A percentile compares a stretch with the other conserved stretches of the same genome.
Conservation (phyloP, 1,140 invertebrate genomes). For the Brachionus plicatilis region DNA sequence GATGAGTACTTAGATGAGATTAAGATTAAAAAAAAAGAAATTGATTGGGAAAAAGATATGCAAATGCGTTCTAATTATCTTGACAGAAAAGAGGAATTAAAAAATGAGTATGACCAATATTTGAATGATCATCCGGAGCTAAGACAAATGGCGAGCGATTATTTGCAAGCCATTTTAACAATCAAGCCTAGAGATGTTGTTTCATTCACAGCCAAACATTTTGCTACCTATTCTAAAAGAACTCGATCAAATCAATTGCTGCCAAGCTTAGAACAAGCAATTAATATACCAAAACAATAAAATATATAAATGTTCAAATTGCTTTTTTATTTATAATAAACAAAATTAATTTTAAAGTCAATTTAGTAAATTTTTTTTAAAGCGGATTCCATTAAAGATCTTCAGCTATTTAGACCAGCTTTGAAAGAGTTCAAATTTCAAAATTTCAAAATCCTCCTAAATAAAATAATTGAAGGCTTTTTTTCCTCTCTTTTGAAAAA, state of each 20-base stretch:
- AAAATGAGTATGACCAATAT: conserved; percentile 51
- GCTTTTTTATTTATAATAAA: not conserved
- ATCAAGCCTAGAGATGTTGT: conserved; percentile 54
- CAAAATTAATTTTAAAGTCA: not conserved
- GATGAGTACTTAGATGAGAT: conserved; percentile 53
- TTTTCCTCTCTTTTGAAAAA: too few species aligned
- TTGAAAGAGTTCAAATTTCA: too few species aligned
- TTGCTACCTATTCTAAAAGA: conserved; percentile 48
- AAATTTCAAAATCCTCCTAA: too few species aligned
- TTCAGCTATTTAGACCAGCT: too few species aligned
- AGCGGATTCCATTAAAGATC: too few species aligned
- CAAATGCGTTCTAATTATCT: conserved; percentile 53
- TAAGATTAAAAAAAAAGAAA: conserved; percentile 49
- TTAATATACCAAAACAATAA: not conserved
- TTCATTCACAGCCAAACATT: conserved; percentile 54
- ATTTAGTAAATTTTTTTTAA: too few species aligned
- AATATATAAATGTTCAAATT: not conserved
- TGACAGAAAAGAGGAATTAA: conserved; percentile 52
- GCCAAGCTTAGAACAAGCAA: not conserved
- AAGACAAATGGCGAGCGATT: conserved; percentile 52
- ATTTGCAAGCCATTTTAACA: conserved; percentile 53
- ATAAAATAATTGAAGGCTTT: too few species aligned
- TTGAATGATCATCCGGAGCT: conserved; percentile 54
- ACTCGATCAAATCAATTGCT: conserved; percentile 44
- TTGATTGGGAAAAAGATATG: conserved; percentile 55